A percentile compares a stretch with the other conserved stretches of the same genome.
These are phyloP conservation scores for Xestia rhomboidea DNA, from an alignment of 2,888 invertebrate species.

Conservation along the genomic window DNA sequence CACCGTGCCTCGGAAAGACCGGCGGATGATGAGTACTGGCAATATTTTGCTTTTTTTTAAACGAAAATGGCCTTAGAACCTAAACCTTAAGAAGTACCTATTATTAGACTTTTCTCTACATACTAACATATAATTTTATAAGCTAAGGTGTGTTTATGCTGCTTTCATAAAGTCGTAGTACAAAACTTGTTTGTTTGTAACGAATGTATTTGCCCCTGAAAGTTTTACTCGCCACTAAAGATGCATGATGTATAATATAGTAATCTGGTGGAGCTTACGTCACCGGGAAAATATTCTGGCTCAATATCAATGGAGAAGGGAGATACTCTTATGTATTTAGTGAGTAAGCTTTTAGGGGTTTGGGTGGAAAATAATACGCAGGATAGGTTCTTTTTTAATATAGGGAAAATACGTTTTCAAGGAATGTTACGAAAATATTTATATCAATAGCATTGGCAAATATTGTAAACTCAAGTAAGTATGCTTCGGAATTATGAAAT, in stretches of 20 bases:
- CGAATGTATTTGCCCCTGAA: constrained; percentile 46
- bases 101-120: neutral
- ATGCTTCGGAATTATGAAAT: neutral
- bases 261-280: constrained; percentile 39
- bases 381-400: neutral
- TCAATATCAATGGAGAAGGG: constrained; percentile 24
- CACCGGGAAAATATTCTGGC: constrained; percentile 29
- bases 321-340: constrained; percentile 5
- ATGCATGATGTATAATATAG: constrained; percentile 45
- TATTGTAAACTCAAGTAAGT: neutral
- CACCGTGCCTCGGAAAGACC: no score
- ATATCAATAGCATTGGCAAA: neutral
- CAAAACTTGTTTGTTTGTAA: constrained; percentile 38
- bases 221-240: constrained; percentile 35
- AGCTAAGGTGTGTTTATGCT: neutral
- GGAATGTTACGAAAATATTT: neutral
- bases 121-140: neutral
- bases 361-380: neutral
- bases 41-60: neutral
- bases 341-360: constrained; percentile 6
- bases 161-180: constrained; percentile 26
- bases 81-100: neutral
- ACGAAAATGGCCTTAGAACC: neutral
- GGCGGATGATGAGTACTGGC: no score
- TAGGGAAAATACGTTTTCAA: neutral